Conservation (phyloP, 2,113 vertebrate genomes). For the Coregonus clupeaformis region DNA sequence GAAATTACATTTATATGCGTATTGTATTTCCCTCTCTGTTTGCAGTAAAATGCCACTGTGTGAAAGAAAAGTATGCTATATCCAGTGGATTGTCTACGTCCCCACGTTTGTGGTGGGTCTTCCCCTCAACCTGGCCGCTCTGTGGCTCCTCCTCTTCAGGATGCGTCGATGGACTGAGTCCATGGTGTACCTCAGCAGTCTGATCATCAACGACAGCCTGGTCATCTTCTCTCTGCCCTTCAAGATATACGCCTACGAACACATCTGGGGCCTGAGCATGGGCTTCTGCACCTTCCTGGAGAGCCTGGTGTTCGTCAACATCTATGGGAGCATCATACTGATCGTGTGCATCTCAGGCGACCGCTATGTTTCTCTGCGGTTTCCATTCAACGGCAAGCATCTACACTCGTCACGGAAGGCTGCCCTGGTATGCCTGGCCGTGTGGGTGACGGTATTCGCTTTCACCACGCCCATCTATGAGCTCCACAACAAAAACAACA, state of each 20-base stretch:
- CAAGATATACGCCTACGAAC: slow-evolving; percentile 67
- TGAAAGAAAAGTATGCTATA: not conserved
- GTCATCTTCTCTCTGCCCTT: slow-evolving; percentile 75
- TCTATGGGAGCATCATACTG: slow-evolving; percentile 75
- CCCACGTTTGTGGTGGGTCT: slow-evolving; percentile 65
- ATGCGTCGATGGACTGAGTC: slow-evolving; percentile 66
- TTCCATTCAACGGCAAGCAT: slow-evolving; percentile 51
- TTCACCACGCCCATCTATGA: slow-evolving; percentile 48
- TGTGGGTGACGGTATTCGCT: slow-evolving; percentile 53
- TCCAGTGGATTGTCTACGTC: slow-evolving; percentile 64
- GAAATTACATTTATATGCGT: not conserved
- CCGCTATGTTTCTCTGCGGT: slow-evolving; percentile 57
- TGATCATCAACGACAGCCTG: slow-evolving; percentile 72
- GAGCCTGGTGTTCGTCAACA: slow-evolving; percentile 75
- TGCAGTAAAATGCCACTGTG: not conserved
- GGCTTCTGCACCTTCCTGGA: slow-evolving; percentile 70
- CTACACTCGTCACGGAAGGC: slow-evolving; percentile 68
- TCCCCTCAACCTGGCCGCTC: slow-evolving; percentile 65
- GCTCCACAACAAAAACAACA: slow-evolving; percentile 16
- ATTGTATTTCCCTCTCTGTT: too few species aligned
- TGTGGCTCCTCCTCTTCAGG: slow-evolving; percentile 64
- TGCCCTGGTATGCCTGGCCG: slow-evolving; percentile 40
- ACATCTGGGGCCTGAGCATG: slow-evolving; percentile 49
- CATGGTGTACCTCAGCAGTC: slow-evolving; percentile 66
- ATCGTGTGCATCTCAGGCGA: slow-evolving; percentile 71